Evolutionary conservation across 2,797 vertebrate species (phyloP).

Genomic region (Dicrostonyx torquatus): DNA sequence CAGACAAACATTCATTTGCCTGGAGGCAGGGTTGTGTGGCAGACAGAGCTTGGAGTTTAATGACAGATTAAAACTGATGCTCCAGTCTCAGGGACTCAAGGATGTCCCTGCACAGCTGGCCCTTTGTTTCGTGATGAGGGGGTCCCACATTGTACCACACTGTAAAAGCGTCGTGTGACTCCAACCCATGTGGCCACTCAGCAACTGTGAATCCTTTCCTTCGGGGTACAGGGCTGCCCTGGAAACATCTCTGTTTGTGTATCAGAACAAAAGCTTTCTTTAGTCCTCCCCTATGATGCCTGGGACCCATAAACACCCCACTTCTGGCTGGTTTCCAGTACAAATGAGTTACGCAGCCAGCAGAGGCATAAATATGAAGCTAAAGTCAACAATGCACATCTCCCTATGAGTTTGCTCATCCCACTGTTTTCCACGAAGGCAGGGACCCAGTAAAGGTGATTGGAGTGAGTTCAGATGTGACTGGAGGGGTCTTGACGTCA

Average conservation of each 20-base stretch:
- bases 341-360: neutral
- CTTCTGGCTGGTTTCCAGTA: neutral
- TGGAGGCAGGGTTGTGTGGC: neutral
- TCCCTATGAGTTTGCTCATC: neutral
- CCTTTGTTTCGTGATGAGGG: neutral
- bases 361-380: neutral
- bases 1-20: conserved; percentile 34
- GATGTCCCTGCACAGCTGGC: neutral
- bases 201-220: neutral
- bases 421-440: neutral
- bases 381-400: neutral
- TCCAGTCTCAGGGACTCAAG: neutral
- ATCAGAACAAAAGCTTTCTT: neutral
- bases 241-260: neutral
- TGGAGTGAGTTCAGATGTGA: neutral
- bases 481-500: neutral
- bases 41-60: neutral
- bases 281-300: fast-evolving
- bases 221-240: neutral
- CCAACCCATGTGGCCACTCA: neutral
- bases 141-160: neutral
- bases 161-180: neutral
- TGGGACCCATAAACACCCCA: neutral
- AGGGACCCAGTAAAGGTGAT: neutral
- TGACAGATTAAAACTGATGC: neutral